phyloP scores from a whole-genome alignment of 92 coral and sea anemone genomes.

The Epizoanthus stellaris region DNA sequence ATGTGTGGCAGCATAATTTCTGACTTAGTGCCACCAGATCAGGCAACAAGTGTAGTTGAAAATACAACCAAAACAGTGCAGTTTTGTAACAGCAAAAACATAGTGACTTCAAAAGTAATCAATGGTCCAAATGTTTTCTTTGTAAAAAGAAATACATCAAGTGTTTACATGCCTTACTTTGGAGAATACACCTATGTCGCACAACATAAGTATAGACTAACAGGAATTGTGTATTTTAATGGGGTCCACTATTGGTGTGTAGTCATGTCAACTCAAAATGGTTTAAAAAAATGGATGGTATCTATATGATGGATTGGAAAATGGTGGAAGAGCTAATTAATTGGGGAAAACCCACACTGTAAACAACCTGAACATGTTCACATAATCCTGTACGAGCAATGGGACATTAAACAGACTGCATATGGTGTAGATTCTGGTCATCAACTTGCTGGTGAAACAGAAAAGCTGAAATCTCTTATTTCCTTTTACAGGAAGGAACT shows the following conservation, averaged over 20 bases:
- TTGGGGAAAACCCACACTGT: conserved; percentile 24
- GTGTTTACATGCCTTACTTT: neutral
- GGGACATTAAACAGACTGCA: neutral
- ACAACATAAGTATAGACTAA: conserved; percentile 19
- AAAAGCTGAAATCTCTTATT: conserved; percentile 25
- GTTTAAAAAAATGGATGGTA: conserved; percentile 42
- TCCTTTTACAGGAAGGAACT: conserved; percentile 9
- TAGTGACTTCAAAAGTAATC: neutral
- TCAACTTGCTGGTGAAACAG: neutral
- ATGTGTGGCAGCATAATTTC: conserved; percentile 26
- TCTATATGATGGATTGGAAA: conserved; percentile 38
- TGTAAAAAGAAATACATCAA: neutral
- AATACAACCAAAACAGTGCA: neutral
- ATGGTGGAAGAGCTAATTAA: conserved; percentile 30
- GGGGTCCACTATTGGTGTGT: conserved; percentile 44
- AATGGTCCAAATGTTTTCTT: neutral
- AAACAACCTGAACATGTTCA: conserved; percentile 29
- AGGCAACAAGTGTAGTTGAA: neutral
- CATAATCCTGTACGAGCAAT: conserved; percentile 8
- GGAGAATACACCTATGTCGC: neutral
- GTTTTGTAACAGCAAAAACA: neutral
- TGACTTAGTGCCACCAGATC: neutral
- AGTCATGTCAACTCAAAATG: conserved; percentile 21
- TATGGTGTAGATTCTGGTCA: conserved; percentile 8
- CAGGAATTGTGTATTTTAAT: conserved; percentile 38